These are phyloP conservation scores for Hypolimnas misippus DNA, from an alignment of 2,888 invertebrate genomes.

Conservation along the genomic window DNA sequence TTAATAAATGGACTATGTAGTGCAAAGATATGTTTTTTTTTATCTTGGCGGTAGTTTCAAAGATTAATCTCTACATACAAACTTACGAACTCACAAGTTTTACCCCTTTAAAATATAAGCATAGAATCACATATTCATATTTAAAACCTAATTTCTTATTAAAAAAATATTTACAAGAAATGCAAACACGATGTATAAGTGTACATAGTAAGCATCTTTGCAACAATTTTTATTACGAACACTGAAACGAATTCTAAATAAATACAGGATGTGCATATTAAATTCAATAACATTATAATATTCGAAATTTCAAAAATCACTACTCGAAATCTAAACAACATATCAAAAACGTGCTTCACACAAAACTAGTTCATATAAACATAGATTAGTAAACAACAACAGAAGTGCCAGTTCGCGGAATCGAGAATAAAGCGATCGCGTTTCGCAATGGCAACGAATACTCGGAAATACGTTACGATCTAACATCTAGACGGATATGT, in stretches of 20 bases:
- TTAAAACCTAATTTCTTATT: no score
- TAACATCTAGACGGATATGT: slow-evolving; percentile 70
- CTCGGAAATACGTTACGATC: slow-evolving; percentile 75
- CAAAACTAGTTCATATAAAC: slow-evolving; percentile 67
- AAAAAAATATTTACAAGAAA: neutral
- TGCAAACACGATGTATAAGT: neutral
- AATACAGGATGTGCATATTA: neutral
- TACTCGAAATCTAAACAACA: slow-evolving; percentile 52
- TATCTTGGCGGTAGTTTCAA: no score
- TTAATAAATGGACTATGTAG: no score
- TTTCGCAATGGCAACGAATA: slow-evolving; percentile 76
- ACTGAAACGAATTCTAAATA: neutral
- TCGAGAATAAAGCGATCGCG: slow-evolving; percentile 74
- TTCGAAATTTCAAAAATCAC: slow-evolving; percentile 50
- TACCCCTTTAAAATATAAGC: no score
- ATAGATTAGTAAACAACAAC: slow-evolving; percentile 77
- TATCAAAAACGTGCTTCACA: slow-evolving; percentile 47
- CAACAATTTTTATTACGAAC: no score
- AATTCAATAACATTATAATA: slow-evolving; percentile 46
- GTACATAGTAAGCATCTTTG: neutral
- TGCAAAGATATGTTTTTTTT: no score
- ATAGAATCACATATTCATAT: no score
- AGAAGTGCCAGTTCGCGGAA: slow-evolving; percentile 80
- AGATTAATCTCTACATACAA: no score
- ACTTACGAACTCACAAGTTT: no score